Base-by-base conservation (phyloP, 1,140 invertebrate species). In the Augochlora pura region DNA sequence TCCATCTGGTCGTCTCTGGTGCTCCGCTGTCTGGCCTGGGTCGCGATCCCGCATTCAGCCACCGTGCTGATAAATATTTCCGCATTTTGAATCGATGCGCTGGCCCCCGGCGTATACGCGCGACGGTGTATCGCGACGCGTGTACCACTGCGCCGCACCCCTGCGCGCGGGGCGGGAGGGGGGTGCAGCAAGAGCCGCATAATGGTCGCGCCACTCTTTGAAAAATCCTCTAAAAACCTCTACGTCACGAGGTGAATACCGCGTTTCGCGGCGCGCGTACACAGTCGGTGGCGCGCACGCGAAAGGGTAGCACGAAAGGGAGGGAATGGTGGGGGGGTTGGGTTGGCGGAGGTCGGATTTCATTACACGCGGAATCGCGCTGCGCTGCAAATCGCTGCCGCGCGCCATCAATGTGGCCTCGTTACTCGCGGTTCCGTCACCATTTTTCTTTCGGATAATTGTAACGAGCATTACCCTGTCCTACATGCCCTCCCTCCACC, bases 331-430 rank as follows among this genome's bases (percentile, higher is more conserved):
- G n/a, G n/a, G n/a, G n/a, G n/a, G n/a, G n/a, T n/a, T n/a, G n/a
- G n/a, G n/a, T n/a, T 52, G 25, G 32, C 49, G 39, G 27, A 39
- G 42, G 18, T 59, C n/a, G 57, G 54, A 79, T 82, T 84, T 83
- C 74, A 83, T 84, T 77, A 73, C 54, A 67, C 49, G 52, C 42
- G 65, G 59, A 46, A 82, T 79, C 59, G 65, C 23, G 42, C 42
- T 9, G 42, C 42, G 39, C 38, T 42, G 18, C 52, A 32, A 77
- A 68, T 65, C 42, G 21, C 23, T n/a, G 23, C n/a, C 46, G 57
- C 46, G 80, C 68, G n/a, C n/a, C n/a, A 75, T 83, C 73, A 64
- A 81, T 66, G 65, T 57, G 46, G 46, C 68, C 21, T 83, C 74
- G 69, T 71, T 77, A 77, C 38, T 38, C 76, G 67, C 32, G 32